Percentiles rank a stretch among this genome's conserved stretches.
phyloP scores from a whole-genome alignment of 2,113 vertebrate genomes.

The Meles meles region DNA sequence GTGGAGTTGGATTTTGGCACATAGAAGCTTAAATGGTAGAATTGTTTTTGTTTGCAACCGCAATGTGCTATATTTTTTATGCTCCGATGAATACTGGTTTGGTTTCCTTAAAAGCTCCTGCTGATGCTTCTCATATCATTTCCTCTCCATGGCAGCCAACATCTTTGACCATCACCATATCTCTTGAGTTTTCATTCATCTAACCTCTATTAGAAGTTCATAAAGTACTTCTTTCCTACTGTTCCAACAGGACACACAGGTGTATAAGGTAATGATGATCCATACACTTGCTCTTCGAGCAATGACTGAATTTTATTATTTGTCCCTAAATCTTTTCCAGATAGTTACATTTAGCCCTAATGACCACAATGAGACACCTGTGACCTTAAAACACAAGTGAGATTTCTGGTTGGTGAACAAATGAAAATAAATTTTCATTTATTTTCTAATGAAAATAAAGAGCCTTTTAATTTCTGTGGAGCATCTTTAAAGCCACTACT shows the following conservation, averaged over 20 bases:
- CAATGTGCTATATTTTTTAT: conserved; percentile 67
- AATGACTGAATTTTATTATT: conserved; percentile 28
- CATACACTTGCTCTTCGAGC: neutral
- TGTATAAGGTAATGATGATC: conserved; percentile 4
- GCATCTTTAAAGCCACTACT: neutral
- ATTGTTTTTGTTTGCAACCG: conserved; percentile 78
- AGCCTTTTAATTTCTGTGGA: neutral
- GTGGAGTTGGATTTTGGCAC: conserved; percentile 73
- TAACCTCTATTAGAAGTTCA: conserved; percentile 46
- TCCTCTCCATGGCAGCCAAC: conserved; percentile 70
- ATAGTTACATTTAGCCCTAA: neutral
- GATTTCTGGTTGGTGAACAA: neutral
- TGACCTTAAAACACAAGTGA: neutral
- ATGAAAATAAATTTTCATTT: neutral
- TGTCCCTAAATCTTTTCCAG: neutral
- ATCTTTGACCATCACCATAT: conserved; percentile 63
- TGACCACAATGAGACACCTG: neutral
- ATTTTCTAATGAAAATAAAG: neutral
- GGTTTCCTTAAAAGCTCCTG: conserved; percentile 73
- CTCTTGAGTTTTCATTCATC: conserved; percentile 73
- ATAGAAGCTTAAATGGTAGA: conserved; percentile 74
- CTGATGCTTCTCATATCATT: conserved; percentile 77
- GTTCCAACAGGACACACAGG: conserved; percentile 30
- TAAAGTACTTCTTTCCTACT: conserved; percentile 53
- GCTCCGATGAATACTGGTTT: conserved; percentile 81